Evolutionary conservation across 2,888 invertebrate species (phyloP).

Genomic region (Cheilosia pagana): DNA sequence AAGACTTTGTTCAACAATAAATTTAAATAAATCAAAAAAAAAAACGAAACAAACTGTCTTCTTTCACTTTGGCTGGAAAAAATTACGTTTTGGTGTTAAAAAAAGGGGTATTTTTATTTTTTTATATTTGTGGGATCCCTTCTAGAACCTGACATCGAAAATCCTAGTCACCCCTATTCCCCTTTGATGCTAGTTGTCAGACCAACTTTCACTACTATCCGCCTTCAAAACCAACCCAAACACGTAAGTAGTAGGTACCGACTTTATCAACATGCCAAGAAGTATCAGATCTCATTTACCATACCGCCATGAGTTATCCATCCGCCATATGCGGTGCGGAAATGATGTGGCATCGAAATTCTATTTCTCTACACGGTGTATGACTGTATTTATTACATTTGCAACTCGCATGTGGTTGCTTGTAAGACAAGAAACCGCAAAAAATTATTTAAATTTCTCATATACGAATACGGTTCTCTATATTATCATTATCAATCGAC

Average conservation of each 20-base stretch:
- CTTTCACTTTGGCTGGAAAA: no score
- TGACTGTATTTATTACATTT: background rate
- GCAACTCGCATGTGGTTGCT: background rate
- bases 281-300: slow-evolving; percentile 2
- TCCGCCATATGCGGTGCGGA: slow-evolving; percentile 9
- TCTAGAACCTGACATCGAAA: no score
- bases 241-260: background rate
- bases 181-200: background rate
- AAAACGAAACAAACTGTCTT: no score
- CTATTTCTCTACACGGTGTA: background rate
- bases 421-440: slow-evolving; percentile 19
- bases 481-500: slow-evolving; percentile 26
- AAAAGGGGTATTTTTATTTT: no score
- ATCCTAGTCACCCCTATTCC: no score
- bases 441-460: slow-evolving; percentile 20
- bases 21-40: no score
- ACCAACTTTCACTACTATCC: background rate
- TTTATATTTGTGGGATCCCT: no score
- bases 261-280: background rate
- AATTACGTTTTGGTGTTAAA: no score
- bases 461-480: background rate
- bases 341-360: slow-evolving; percentile 13
- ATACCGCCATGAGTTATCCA: background rate
- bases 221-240: background rate
- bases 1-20: no score